Evolutionary conservation across 2,113 vertebrate genomes (phyloP).

Genomic region (Bufo gargarizans): DNA sequence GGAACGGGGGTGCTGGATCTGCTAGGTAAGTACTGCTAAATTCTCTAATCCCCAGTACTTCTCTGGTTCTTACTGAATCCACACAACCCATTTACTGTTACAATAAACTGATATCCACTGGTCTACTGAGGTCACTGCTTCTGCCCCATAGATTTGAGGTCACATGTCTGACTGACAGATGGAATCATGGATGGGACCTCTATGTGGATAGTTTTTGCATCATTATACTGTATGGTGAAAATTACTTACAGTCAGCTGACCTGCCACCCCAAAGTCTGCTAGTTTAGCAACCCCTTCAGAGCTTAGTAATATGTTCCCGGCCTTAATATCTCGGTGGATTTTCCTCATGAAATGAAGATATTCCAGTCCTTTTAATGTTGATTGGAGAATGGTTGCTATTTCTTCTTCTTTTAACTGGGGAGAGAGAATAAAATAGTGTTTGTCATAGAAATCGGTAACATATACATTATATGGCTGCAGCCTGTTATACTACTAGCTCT

Average conservation of each 20-base stretch:
- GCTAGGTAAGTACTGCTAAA: too few species aligned
- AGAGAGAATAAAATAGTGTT: slow-evolving; percentile 48
- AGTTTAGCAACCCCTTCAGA: slow-evolving; percentile 92
- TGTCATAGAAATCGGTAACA: neutral
- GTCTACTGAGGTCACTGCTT: neutral
- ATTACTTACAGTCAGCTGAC: slow-evolving; percentile 88
- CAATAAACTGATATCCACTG: neutral
- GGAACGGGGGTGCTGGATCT: too few species aligned
- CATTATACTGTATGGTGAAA: neutral
- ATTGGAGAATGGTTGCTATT: slow-evolving; percentile 87
- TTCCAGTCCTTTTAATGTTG: slow-evolving; percentile 90
- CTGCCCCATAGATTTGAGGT: too few species aligned
- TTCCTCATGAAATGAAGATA: slow-evolving; percentile 98
- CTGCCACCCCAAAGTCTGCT: slow-evolving; percentile 94
- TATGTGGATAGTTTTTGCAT: too few species aligned
- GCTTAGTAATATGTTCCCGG: slow-evolving; percentile 94
- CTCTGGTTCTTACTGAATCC: too few species aligned
- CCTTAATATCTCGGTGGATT: slow-evolving; percentile 97
- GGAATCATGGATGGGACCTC: too few species aligned
- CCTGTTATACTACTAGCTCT: neutral
- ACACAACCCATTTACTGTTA: too few species aligned
- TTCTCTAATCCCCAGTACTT: too few species aligned
- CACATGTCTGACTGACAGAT: too few species aligned
- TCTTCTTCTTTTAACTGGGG: slow-evolving; percentile 88
- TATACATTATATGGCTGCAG: neutral